Evolutionary conservation across 2,888 invertebrate species (phyloP), one percentile per base, ranked within the genome.

Genomic region (Sarcophaga caerulescens): DNA sequence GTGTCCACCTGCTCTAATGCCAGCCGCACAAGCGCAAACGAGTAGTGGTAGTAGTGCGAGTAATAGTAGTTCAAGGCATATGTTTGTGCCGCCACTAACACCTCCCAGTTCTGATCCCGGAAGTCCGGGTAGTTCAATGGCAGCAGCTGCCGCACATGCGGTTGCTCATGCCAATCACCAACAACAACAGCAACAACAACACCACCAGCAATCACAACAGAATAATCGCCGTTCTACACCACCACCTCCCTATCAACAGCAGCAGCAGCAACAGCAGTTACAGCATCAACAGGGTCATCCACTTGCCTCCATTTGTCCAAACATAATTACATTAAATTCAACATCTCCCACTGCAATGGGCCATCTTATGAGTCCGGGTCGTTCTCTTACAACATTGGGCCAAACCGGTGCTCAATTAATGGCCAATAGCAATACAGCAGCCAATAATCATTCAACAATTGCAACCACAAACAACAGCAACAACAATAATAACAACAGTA

Each of bases 51-150:
- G 69, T 35, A 44, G 47, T 44, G 21, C 57, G 44, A 45, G 73
- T 21, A 73, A 63, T 77, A 81, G 57, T 69, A 81, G 75, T 52
- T 75, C 84, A 66, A 68, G 95, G 91, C 93, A 95, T 88, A 95
- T 97, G 94, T 97, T 97, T 93, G 96, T 96, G 92, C 96, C 97
- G 25, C 97, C 97, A 63, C 94, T 97, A 90, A 97, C 97, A 88
- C 97, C 97, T 63, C 97, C 97, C 88, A 96, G 96, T 92, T 97
- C 97, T 81, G 97, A 97, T 92, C 97, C 97, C 85, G 97, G 97
- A 87, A 97, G 96, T 89, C 97, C 97, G 14, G 96, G 96, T 87
- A 95, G 95, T 92, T 94, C 95, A 85, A 94, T 95, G 94, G 95
- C 94, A 83, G 95, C 95, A 94, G 87, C 95, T 94, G 87, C 91